A percentile compares a stretch with the other conserved stretches of the same genome.
Conservation (phyloP, 2,113 vertebrate genomes). For the Mirounga angustirostris region DNA sequence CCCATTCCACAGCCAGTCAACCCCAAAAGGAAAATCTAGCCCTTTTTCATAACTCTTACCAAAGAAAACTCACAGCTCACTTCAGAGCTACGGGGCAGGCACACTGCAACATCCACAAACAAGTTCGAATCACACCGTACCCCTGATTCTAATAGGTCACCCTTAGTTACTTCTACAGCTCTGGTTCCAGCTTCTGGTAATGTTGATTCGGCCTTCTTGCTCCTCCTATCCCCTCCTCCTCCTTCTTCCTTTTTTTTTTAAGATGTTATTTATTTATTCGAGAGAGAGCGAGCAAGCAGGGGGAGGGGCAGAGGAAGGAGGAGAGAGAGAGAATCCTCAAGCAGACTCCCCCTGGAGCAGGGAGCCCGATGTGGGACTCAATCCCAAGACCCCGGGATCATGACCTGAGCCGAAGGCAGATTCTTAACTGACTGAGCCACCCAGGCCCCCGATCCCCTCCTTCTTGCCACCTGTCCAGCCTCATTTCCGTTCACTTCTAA, state of each 20-base stretch:
- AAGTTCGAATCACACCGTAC: background rate
- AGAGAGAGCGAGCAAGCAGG: background rate
- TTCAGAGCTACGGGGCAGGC: background rate
- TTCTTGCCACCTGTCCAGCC: background rate
- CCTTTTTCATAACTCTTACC: background rate
- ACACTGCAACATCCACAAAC: fast-evolving
- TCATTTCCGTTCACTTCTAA: background rate
- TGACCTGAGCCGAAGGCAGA: background rate
- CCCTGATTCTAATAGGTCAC: background rate
- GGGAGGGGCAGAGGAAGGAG: background rate
- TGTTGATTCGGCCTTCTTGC: background rate
- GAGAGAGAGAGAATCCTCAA: background rate
- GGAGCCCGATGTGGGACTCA: background rate
- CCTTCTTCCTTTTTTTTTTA: background rate
- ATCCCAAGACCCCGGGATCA: background rate
- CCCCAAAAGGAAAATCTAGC: background rate
- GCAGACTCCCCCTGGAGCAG: background rate
- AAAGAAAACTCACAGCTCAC: background rate
- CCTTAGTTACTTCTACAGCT: background rate
- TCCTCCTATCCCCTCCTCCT: background rate
- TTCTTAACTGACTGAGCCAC: background rate
- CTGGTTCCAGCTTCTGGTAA: background rate
- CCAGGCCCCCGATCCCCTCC: background rate
- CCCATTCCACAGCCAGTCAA: background rate
- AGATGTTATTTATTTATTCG: background rate